phyloP scores from a whole-genome alignment of 2,797 vertebrate species.

The Setipinna tenuifilis region DNA sequence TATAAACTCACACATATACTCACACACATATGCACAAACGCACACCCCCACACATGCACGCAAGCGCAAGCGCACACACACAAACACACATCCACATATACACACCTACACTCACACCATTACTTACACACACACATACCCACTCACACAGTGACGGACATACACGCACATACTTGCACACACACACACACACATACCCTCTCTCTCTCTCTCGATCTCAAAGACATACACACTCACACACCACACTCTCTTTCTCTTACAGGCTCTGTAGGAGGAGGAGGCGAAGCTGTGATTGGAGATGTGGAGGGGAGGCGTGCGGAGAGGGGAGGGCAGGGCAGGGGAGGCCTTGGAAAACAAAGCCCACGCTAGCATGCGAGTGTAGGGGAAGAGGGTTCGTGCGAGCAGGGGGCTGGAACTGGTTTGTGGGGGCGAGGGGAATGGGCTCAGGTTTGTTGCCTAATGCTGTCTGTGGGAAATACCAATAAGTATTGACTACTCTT shows the following conservation, averaged over 20 bases:
- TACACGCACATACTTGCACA: no score
- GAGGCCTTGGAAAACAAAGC: conserved; percentile 16
- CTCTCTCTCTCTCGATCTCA: not conserved
- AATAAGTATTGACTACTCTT: not conserved
- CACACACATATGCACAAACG: not conserved
- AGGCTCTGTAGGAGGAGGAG: not conserved
- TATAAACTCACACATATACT: not conserved
- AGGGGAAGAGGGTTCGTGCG: not conserved
- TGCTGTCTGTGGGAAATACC: not conserved
- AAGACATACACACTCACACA: not conserved
- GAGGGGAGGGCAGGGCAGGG: no score
- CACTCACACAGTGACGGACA: not conserved
- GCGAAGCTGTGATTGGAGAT: not conserved
- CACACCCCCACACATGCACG: not conserved
- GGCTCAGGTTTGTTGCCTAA: not conserved
- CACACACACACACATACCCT: no score
- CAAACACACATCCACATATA: no score
- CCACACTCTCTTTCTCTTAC: not conserved
- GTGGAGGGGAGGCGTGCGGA: not conserved
- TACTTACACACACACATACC: not conserved
- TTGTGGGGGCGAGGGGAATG: not conserved
- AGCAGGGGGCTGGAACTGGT: not conserved
- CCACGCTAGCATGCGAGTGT: not conserved
- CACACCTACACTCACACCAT: no score
- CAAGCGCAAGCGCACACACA: no score